Evolutionary conservation across 1,140 invertebrate species (phyloP), one percentile per base, ranked within the genome.

Genomic region (Trinorchestia longiramus): DNA sequence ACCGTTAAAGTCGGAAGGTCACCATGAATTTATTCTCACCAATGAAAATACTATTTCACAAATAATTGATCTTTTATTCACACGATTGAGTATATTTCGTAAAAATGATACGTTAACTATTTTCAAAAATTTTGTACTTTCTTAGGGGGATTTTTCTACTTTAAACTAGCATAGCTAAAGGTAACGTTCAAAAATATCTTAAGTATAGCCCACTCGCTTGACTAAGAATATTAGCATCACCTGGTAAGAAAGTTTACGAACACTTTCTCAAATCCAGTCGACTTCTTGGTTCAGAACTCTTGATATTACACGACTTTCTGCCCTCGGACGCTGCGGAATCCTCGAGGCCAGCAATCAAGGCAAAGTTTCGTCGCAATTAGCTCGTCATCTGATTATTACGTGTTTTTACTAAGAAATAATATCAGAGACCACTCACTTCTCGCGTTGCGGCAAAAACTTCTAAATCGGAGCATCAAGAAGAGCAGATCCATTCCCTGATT

Each of bases 311-410:
- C 62, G 62, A 77, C 36, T 77, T 77, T 77, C 62, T 77, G 62
- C 62, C 62, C 62, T 77, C 62, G 15, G 62, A 77, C 62, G 62
- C 62, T 23, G 62, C 8, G 62, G 62, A 77, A 77, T 23, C 88
- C 43, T 91, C 88, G 43, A 91, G 41, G 41, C 88, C 88, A 19
- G 41, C 88, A 91, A 91, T 91, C 88, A 91, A 91, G 41, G 88
- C 41, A 91, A 91, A 91, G 88, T 91, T 44, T 77, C 19, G 41
- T 91, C 41, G 11, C 41, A 91, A 91, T 45, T 94, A 94, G 44
- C 92, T 43, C 92, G 44, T 94, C 92, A 94, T 94, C 92, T 45
- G 92, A 45, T 94, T 94, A 94, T 94, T 47, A n/a, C 92, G 44
- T 45, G 92, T 94, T 94, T 94, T 94, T 45, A 1, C 43, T 6